A percentile compares a stretch with the other conserved stretches of the same genome.
Conservation (phyloP, 2,797 vertebrate genomes). For the Anas flavirostris region DNA sequence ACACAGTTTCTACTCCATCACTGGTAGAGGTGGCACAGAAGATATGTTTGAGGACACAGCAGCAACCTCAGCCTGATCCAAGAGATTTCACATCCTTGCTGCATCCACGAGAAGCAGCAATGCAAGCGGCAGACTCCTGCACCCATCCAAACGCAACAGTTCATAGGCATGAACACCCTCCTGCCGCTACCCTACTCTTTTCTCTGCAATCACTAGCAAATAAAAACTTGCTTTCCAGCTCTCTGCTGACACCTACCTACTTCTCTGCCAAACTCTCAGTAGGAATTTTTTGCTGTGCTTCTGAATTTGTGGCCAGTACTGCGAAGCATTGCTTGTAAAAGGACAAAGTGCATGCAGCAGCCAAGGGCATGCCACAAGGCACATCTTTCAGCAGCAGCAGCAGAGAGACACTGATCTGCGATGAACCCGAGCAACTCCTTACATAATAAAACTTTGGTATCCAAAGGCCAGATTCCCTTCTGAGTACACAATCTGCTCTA, state of each 20-base stretch:
- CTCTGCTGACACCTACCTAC: neutral
- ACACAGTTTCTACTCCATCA: neutral
- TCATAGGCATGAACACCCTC: neutral
- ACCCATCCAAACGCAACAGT: neutral
- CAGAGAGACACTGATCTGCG: neutral
- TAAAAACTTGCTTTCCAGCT: neutral
- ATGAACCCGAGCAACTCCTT: neutral
- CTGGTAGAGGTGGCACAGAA: neutral
- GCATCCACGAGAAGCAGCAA: neutral
- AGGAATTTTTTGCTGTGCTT: neutral
- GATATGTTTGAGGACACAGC: neutral
- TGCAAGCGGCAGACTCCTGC: neutral
- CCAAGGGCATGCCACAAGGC: neutral
- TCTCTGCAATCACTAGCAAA: neutral
- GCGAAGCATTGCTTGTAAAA: neutral
- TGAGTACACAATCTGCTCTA: neutral
- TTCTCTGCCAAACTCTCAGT: neutral
- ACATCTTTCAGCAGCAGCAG: neutral
- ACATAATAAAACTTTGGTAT: neutral
- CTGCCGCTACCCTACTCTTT: neutral
- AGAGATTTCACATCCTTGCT: neutral
- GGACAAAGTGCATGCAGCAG: neutral
- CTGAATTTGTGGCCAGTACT: neutral
- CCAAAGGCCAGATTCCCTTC: neutral
- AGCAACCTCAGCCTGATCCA: neutral